Evolutionary conservation across 1,140 invertebrate genomes (phyloP).

Genomic region (Rhopalosiphum padi): DNA sequence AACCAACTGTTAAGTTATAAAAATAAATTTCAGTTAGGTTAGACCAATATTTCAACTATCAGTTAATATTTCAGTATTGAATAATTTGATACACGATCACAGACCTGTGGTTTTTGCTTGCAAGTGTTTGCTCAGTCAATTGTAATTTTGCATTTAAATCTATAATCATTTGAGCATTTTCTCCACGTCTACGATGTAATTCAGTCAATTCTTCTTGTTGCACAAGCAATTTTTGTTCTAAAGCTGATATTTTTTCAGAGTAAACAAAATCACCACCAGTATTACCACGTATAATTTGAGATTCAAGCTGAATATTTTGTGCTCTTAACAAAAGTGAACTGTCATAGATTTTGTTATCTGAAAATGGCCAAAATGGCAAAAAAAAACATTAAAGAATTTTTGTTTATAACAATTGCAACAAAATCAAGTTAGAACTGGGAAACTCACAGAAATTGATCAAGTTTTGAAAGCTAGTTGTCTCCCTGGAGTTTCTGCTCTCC

Average conservation of each 20-base stretch:
- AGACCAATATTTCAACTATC: neutral
- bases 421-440: neutral
- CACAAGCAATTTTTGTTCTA: slow-evolving; percentile 84
- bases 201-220: slow-evolving; percentile 93
- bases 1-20: too few species aligned
- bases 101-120: slow-evolving; percentile 78
- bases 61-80: neutral
- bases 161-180: slow-evolving; percentile 92
- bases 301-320: slow-evolving; percentile 26
- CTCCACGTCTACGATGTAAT: slow-evolving; percentile 84
- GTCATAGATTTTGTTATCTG: slow-evolving; percentile 45
- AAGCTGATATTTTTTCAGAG: slow-evolving; percentile 67
- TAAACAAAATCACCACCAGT: slow-evolving; percentile 10
- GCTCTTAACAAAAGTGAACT: slow-evolving; percentile 32
- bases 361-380: neutral
- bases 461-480: slow-evolving; percentile 8
- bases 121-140: slow-evolving; percentile 81
- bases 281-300: slow-evolving; percentile 47
- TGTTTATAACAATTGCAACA: neutral
- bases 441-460: slow-evolving; percentile 45
- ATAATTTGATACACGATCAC: slow-evolving; percentile 58
- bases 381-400: neutral
- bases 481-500: slow-evolving; percentile 28
- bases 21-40: too few species aligned
- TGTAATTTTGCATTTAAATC: slow-evolving; percentile 86